These are phyloP conservation scores for Linurgus olivaceus DNA, from an alignment of 2,797 vertebrate species.

Conservation along the genomic window DNA sequence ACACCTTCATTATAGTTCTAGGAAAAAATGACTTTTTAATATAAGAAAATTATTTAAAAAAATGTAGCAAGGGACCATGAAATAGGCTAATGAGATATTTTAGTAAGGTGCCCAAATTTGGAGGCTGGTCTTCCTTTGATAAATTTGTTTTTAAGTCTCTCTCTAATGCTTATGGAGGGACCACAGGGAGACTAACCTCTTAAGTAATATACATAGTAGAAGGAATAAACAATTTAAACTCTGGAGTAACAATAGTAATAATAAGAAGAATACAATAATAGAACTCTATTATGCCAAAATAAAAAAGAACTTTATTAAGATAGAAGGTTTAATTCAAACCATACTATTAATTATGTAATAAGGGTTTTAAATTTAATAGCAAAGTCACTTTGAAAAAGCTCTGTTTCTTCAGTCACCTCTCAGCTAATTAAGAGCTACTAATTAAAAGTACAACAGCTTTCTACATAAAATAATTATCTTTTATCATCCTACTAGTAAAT, in stretches of 20 bases:
- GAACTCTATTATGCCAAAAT: neutral
- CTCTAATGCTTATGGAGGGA: neutral
- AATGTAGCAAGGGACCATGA: neutral
- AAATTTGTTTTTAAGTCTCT: neutral
- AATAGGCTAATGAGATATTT: neutral
- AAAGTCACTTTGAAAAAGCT: neutral
- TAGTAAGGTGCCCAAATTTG: neutral
- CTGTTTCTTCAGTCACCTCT: constrained; percentile 2
- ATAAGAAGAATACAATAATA: neutral
- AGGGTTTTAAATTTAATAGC: neutral
- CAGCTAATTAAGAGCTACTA: constrained; percentile 30
- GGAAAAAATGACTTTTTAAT: neutral
- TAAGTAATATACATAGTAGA: neutral
- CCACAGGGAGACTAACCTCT: neutral
- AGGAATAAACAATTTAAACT: neutral
- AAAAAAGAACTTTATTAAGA: neutral
- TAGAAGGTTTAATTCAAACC: neutral
- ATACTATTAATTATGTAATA: neutral
- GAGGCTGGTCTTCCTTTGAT: neutral
- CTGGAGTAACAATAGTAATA: neutral
- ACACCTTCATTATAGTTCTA: neutral
- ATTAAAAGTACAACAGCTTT: constrained; percentile 47
- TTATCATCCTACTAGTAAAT: constrained; percentile 7
- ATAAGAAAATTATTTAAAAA: neutral
- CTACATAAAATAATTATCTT: constrained; percentile 15